Evolutionary conservation across 2,888 invertebrate species (phyloP), one percentile per base, ranked within the genome.

Genomic region (Lasioglossum morio): DNA sequence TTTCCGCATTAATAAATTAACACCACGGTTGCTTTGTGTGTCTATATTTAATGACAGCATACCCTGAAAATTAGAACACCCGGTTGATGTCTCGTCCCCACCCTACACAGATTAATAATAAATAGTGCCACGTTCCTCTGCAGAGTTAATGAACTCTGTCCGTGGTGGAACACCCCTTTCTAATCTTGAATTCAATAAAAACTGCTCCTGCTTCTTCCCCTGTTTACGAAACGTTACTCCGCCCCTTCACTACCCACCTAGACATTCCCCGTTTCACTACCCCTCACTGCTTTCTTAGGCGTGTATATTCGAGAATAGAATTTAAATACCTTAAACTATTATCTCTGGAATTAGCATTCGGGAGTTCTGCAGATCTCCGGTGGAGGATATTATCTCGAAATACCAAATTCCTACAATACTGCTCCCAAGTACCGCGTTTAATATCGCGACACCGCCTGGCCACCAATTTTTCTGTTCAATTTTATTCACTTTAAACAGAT

Each of bases 131-230:
- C 75, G 75, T 60, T 76, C 57, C 10, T 12, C 60, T 27, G 60
- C 37, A 14, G 43, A 43, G 75, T 60, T 76, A 76, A 63, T 76
- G 60, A 43, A 63, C 75, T 30, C 75, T 8, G 69, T 12, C 60
- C 48, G 34, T n/a, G 53, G 30, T 30, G 43, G 12, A 27, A 63
- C 19, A 37, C 19, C 43, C 40, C 30, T 63, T 27, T 63, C 60
- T 63, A 76, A 63, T 43, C 43, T 60, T 40, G 23, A n/a, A 63
- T 63, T 76, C 75, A 19, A 27, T 43, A 63, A 76, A 76, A 76
- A 76, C 75, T 43, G 23, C 27, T 27, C 63, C 63, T 46, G 60
- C 60, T 57, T 43, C 75, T 43, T 43, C 57, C 43, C 63, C 63
- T 30, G 60, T 76, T 57, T 43, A 23, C 63, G 75, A 63, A 43